Percentiles rank a stretch among this genome's conserved stretches.
phyloP scores from a whole-genome alignment of 2,113 vertebrate species.

The human region DNA sequence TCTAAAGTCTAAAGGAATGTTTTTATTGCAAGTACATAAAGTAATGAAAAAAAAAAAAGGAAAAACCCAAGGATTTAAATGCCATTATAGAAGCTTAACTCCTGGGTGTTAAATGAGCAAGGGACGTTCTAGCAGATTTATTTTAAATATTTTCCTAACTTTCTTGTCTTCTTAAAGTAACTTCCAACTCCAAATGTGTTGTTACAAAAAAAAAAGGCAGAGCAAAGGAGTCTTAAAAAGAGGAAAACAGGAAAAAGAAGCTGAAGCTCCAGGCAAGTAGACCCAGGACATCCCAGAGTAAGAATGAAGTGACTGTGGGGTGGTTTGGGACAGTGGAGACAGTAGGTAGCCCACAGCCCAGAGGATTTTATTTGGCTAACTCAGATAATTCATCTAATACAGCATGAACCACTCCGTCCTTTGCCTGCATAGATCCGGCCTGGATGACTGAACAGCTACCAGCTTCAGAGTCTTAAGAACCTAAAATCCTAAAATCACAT shows the following conservation, averaged over 20 bases:
- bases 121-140: conserved; percentile 33
- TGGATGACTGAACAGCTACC: neutral
- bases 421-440: neutral
- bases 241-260: neutral
- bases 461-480: conserved; percentile 24
- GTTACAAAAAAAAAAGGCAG: neutral
- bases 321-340: neutral
- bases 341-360: neutral
- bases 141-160: conserved; percentile 42
- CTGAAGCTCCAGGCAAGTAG: neutral
- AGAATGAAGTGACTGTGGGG: fast-evolving
- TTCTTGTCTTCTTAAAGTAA: conserved; percentile 50
- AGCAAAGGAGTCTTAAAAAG: neutral
- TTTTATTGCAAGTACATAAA: conserved; percentile 74
- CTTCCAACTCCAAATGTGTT: conserved; percentile 33
- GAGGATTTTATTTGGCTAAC: neutral
- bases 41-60: neutral
- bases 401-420: neutral
- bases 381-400: neutral
- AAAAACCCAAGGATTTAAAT: conserved; percentile 27
- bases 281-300: neutral
- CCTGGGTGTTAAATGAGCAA: conserved; percentile 31
- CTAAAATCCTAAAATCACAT: conserved; percentile 52
- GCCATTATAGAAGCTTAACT: conserved; percentile 42
- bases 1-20: conserved; percentile 73